These are phyloP conservation scores for Pseudomyrmex dendroicus DNA, from an alignment of 1,140 invertebrate genomes.

Conservation along the genomic window DNA sequence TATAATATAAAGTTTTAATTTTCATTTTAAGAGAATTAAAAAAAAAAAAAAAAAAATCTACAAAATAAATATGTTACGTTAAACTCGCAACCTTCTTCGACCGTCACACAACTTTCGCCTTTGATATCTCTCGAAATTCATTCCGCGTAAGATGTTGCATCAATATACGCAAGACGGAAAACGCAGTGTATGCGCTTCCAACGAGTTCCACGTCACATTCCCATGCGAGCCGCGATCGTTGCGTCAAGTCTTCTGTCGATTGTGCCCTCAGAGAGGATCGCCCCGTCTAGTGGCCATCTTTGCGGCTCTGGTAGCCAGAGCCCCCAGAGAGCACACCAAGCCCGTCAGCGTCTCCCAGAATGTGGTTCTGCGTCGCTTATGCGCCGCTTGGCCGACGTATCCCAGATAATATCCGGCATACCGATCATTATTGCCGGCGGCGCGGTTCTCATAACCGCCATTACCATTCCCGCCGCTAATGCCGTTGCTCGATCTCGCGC, in stretches of 20 bases:
- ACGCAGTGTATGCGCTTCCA: neutral
- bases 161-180: constrained; percentile 27
- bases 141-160: constrained; percentile 4
- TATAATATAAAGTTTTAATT: neutral
- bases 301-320: constrained; percentile 82
- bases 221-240: constrained; percentile 8
- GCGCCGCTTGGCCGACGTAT: constrained; percentile 67
- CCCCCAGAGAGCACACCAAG: constrained; percentile 84
- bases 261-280: constrained; percentile 76
- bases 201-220: constrained; percentile 41
- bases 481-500: constrained; percentile 56
- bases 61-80: neutral
- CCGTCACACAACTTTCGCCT: constrained; percentile 15
- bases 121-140: constrained; percentile 13
- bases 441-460: constrained; percentile 50
- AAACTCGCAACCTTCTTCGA: neutral
- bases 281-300: constrained; percentile 80
- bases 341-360: constrained; percentile 83
- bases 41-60: neutral
- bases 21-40: neutral
- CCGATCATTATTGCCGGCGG: constrained; percentile 57
- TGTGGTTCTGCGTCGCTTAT: constrained; percentile 76
- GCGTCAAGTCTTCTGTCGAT: neutral
- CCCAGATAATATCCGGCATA: constrained; percentile 66
- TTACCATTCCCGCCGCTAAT: constrained; percentile 29